Conservation (phyloP, 2,888 invertebrate genomes). For the Chalcis sispes region DNA sequence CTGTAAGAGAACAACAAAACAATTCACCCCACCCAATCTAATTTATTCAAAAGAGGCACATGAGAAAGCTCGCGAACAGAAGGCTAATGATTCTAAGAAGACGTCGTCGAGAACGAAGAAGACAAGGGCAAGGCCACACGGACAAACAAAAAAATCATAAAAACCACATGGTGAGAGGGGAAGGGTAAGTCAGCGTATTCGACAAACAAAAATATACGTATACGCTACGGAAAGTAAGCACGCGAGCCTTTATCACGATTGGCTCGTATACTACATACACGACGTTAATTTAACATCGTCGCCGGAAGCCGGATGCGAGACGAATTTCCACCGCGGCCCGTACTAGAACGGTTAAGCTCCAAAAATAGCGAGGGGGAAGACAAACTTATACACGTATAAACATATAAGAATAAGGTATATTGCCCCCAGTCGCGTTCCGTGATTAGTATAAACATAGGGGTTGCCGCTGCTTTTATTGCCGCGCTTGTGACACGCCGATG, state of each 20-base stretch:
- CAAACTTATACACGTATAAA: too few species aligned
- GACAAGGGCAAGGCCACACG: slow-evolving; percentile 14
- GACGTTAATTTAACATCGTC: slow-evolving; percentile 45
- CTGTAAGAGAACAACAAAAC: too few species aligned
- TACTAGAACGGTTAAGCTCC: slow-evolving; percentile 52
- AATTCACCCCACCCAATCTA: too few species aligned
- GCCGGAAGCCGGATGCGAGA: slow-evolving; percentile 51
- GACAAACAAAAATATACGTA: slow-evolving; percentile 35
- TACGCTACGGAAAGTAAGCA: background rate
- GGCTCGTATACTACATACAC: background rate
- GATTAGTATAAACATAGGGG: slow-evolving; percentile 39
- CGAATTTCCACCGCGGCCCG: slow-evolving; percentile 6
- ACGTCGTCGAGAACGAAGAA: background rate
- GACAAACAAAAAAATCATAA: slow-evolving; percentile 26
- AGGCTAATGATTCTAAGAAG: slow-evolving; percentile 24
- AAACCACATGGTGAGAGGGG: background rate
- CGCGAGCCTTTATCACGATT: slow-evolving; percentile 40
- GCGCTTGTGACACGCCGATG: too few species aligned
- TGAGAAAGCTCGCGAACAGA: too few species aligned
- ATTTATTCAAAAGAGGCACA: too few species aligned
- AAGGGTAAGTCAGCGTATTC: background rate
- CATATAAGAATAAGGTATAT: slow-evolving; percentile 22
- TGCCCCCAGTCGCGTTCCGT: slow-evolving; percentile 20
- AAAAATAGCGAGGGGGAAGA: slow-evolving; percentile 43
- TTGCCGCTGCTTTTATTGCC: background rate